These are phyloP conservation scores for Amiota communis DNA, from an alignment of 2,888 invertebrate species.

Conservation along the genomic window DNA sequence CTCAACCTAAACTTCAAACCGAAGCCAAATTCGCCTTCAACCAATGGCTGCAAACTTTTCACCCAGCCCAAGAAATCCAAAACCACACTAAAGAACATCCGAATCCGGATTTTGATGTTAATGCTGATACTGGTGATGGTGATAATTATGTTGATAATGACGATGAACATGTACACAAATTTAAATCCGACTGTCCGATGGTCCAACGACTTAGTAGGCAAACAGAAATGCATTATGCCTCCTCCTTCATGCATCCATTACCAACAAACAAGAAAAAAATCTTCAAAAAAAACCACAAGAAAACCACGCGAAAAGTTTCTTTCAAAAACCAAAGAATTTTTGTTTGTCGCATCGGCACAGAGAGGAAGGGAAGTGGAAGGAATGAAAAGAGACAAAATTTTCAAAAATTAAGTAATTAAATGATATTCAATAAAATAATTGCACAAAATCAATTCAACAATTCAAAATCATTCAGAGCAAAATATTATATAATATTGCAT, in stretches of 20 bases:
- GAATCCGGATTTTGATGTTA: not conserved
- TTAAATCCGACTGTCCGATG: not conserved
- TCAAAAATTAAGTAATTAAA: not conserved
- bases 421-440: too few relatives aligned
- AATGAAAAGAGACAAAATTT: not conserved
- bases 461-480: not conserved
- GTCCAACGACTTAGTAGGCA: constrained; percentile 7
- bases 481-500: not conserved
- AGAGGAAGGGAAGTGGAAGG: not conserved
- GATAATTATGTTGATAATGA: not conserved
- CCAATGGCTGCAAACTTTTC: constrained; percentile 53
- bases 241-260: not conserved
- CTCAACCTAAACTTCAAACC: constrained; percentile 31
- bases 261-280: not conserved
- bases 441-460: not conserved
- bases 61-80: constrained; percentile 58
- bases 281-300: not conserved
- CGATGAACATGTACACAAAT: not conserved
- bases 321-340: not conserved
- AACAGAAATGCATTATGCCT: not conserved
- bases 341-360: not conserved
- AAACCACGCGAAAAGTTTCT: constrained; percentile 1
- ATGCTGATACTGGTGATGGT: not conserved
- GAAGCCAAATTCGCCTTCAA: constrained; percentile 18
- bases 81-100: constrained; percentile 62